A percentile compares a stretch with the other conserved stretches of the same genome.
Evolutionary conservation across 2,888 invertebrate genomes (phyloP).

Genomic region (Parnassius mnemosyne): DNA sequence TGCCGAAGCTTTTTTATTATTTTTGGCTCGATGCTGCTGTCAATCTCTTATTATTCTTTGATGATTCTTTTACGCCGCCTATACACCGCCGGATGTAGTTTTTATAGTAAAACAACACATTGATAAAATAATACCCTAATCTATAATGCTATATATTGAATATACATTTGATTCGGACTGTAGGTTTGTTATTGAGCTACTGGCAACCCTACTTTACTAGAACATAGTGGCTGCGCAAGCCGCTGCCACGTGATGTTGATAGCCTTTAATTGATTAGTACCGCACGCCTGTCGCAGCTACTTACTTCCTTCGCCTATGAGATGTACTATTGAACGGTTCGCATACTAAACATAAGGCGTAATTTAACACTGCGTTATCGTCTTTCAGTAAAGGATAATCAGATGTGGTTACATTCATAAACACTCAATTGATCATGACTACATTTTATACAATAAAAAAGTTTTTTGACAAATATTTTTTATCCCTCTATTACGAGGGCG

Average conservation of each 20-base stretch:
- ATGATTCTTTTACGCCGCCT: too few species aligned
- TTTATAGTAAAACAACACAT: too few species aligned
- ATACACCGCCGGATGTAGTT: too few species aligned
- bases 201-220: conserved; percentile 12
- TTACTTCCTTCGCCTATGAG: conserved; percentile 28
- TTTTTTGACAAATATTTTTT: too few species aligned
- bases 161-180: not conserved
- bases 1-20: too few species aligned
- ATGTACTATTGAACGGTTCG: conserved; percentile 24
- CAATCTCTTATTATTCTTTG: too few species aligned
- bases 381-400: conserved; percentile 14
- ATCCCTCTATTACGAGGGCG: too few species aligned
- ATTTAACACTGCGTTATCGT: conserved; percentile 32
- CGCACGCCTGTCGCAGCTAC: conserved; percentile 41
- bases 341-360: conserved; percentile 13
- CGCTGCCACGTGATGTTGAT: conserved; percentile 50
- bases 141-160: too few species aligned
- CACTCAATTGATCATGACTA: not conserved
- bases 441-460: too few species aligned
- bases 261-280: conserved; percentile 65
- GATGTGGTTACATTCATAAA: conserved; percentile 17
- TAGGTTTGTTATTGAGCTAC: not conserved
- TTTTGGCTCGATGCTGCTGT: too few species aligned
- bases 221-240: conserved; percentile 29
- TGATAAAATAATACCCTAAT: too few species aligned